Evolutionary conservation across 2,113 vertebrate genomes (phyloP), one percentile per base, ranked within the genome.

Genomic region (Sciurus niger): DNA sequence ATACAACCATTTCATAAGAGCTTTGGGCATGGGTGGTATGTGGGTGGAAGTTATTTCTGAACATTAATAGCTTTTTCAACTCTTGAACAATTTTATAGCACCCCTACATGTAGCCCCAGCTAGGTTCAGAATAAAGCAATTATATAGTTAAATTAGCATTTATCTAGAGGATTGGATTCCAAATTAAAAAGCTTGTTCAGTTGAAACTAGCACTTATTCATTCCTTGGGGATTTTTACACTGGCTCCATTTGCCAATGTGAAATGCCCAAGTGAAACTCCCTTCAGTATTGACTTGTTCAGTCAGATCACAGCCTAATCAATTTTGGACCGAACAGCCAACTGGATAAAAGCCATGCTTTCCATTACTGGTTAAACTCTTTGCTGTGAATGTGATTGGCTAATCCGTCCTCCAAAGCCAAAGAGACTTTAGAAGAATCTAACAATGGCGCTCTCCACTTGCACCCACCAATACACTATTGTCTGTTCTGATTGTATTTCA

Each of bases 61-160:
- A 84, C 48, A 95, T 90, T 92, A 96, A 96, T 90, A 97, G 90
- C 95, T 90, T 96, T 89, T 93, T 85, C 53, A 95, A 78, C 67
- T 88, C 94, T 48, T 87, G 80, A 94, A 63, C 77, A 95, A 73
- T 97, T 84, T 93, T 80, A 80, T 16, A 94, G 51, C 37, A 96
- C 60, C 89, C 85, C 76, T 87, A 68, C 67, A 48, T 86, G 95
- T 60, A 93, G 46, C 70, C 37, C 53, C 40, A 73, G 82, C 55
- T 96, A 96, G 34, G 93, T 85, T 90, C 93, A 89, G 88, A 96
- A 86, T 89, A 93, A 96, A 84, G 51, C 84, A 97, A 97, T 98
- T 96, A 86, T 94, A 91, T 73, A 90, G 88, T 96, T 98, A 96
- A 97, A 97, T 97, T 98, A 96, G 78, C 95, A 96, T 97, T 97